These are phyloP conservation scores for Aphidoletes aphidimyza DNA, from an alignment of 2,888 invertebrate genomes.

Conservation along the genomic window DNA sequence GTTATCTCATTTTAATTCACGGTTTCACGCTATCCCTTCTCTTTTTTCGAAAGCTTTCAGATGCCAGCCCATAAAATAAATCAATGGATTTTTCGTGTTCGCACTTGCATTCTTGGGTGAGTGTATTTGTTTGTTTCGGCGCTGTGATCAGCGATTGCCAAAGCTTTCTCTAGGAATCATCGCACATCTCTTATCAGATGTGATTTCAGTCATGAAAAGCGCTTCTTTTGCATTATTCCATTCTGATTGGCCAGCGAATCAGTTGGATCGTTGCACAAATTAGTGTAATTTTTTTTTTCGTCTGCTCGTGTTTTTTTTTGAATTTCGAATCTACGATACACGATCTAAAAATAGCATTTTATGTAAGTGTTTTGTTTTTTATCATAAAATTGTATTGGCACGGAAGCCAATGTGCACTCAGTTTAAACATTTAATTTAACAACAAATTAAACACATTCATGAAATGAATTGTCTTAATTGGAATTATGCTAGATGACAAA, in stretches of 20 bases:
- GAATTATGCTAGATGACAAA: neutral
- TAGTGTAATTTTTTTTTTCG: neutral
- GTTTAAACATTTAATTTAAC: neutral
- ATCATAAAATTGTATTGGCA: neutral
- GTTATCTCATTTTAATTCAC: neutral
- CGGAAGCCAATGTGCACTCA: neutral
- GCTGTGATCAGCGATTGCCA: neutral
- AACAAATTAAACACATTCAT: too few relatives aligned
- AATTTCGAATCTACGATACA: neutral
- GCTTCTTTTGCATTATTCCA: constrained; percentile 1
- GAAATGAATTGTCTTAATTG: neutral
- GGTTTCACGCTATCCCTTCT: constrained; percentile 5
- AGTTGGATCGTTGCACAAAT: neutral
- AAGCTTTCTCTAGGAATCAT: neutral
- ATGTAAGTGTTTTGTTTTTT: neutral
- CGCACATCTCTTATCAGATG: neutral
- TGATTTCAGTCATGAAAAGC: neutral
- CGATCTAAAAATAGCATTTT: neutral
- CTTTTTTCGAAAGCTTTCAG: neutral
- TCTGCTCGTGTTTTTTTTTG: neutral
- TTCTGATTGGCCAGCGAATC: constrained; percentile 26
- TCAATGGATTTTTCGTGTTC: constrained; percentile 20
- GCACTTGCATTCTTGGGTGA: neutral
- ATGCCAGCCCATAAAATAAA: constrained; percentile 5
- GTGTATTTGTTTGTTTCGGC: too few relatives aligned